These are phyloP conservation scores for Drosophila borealis DNA, from an alignment of 2,888 invertebrate species.

Conservation along the genomic window DNA sequence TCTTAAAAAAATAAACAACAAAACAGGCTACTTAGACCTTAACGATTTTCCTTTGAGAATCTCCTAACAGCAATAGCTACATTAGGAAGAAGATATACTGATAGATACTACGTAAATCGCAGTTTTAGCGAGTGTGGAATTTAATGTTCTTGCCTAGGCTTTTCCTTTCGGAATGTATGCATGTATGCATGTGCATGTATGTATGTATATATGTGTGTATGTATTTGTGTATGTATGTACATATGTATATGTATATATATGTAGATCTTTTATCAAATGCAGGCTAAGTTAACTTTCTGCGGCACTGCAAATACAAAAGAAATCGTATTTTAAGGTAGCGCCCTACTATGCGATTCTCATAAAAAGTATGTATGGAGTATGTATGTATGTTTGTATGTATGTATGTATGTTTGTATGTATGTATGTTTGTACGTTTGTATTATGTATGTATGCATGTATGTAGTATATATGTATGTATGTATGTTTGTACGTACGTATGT, in stretches of 20 bases:
- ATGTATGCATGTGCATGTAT: background rate
- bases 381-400: no score
- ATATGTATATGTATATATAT: background rate
- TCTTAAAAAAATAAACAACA: background rate
- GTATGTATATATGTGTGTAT: no score
- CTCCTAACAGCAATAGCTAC: background rate
- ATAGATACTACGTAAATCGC: background rate
- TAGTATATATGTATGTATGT: no score
- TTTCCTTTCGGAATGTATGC: background rate
- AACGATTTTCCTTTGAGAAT: background rate
- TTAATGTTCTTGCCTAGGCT: background rate
- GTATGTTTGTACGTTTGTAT: no score
- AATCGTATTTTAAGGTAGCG: background rate
- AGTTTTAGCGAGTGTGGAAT: background rate
- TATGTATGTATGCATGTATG: no score
- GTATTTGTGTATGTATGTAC: background rate
- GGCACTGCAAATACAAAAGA: no score
- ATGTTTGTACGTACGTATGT: no score
- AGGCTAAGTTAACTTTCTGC: background rate
- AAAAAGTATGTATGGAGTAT: no score
- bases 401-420: no score
- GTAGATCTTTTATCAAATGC: background rate
- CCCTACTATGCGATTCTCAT: constrained; percentile 1
- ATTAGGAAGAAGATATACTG: background rate
- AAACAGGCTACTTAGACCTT: background rate